Conservation (phyloP, 2,797 vertebrate species). For the Merluccius polli region DNA sequence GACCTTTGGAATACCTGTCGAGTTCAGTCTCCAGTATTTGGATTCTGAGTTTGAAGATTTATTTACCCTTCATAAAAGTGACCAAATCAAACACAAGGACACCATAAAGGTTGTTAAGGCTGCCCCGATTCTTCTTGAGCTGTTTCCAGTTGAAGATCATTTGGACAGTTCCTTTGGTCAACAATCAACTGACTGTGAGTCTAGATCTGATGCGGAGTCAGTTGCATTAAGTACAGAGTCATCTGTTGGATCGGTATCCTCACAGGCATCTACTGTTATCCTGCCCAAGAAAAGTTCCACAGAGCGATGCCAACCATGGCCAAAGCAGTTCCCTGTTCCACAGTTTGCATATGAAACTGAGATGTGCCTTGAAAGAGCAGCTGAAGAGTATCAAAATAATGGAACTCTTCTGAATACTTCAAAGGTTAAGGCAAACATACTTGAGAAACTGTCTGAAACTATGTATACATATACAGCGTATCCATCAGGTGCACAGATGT, state of each 20-base stretch:
- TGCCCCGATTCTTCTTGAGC: slow-evolving; percentile 16
- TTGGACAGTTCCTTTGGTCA: slow-evolving; percentile 3
- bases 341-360: slow-evolving; percentile 39
- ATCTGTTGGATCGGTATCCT: slow-evolving; percentile 8
- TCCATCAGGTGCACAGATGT: slow-evolving; percentile 33
- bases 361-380: slow-evolving; percentile 30
- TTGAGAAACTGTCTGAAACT: slow-evolving; percentile 31
- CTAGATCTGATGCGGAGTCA: slow-evolving; percentile 14
- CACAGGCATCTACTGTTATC: background rate
- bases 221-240: slow-evolving; percentile 19
- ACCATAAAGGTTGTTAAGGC: slow-evolving; percentile 24
- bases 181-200: slow-evolving; percentile 14
- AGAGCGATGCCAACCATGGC: slow-evolving; percentile 17
- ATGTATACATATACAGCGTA: slow-evolving; percentile 38
- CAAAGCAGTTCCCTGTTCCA: slow-evolving; percentile 36
- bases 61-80: slow-evolving; percentile 21
- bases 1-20: slow-evolving; percentile 22
- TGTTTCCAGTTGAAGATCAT: slow-evolving; percentile 6
- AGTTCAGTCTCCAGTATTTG: slow-evolving; percentile 34
- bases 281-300: no score
- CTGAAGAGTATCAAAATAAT: slow-evolving; percentile 31
- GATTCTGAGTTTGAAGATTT: slow-evolving; percentile 33
- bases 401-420: slow-evolving; percentile 21
- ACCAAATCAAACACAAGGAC: slow-evolving; percentile 37
- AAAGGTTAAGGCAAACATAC: slow-evolving; percentile 33